These are phyloP conservation scores for Eueremaeus valkanovi DNA, from an alignment of 2,888 invertebrate species.

Conservation along the genomic window DNA sequence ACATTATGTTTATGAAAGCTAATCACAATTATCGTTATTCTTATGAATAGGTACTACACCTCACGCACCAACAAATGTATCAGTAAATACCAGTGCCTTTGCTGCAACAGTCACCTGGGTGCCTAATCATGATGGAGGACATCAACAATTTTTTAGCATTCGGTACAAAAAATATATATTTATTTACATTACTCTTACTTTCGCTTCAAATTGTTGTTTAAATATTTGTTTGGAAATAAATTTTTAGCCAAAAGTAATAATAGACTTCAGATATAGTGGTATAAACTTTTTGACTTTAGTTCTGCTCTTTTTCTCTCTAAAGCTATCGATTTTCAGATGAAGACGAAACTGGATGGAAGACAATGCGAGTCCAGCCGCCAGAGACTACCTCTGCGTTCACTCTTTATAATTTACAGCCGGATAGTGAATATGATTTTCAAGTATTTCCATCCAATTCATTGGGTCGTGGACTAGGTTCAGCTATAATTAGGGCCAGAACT, in stretches of 20 bases:
- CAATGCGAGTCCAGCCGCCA: slow-evolving; percentile 78
- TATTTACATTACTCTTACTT: neutral
- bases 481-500: slow-evolving; percentile 81
- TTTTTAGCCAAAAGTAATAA: too few species aligned
- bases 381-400: slow-evolving; percentile 88
- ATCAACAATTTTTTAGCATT: slow-evolving; percentile 60
- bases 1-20: neutral
- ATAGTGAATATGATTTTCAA: slow-evolving; percentile 91
- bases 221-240: neutral
- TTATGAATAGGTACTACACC: slow-evolving; percentile 86
- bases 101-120: slow-evolving; percentile 86
- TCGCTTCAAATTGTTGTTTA: neutral
- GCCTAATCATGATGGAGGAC: slow-evolving; percentile 91
- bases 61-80: slow-evolving; percentile 93
- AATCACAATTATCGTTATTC: neutral
- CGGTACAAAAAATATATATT: slow-evolving; percentile 35
- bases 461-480: slow-evolving; percentile 94
- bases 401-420: slow-evolving; percentile 81
- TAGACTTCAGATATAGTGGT: too few species aligned
- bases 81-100: slow-evolving; percentile 81
- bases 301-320: slow-evolving; percentile 32
- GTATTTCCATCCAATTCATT: slow-evolving; percentile 90
- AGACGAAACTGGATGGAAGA: slow-evolving; percentile 80
- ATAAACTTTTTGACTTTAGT: too few species aligned
- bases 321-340: slow-evolving; percentile 42